A percentile compares a stretch with the other conserved stretches of the same genome.
phyloP scores from a whole-genome alignment of 2,888 invertebrate species.

The Altica lythri region DNA sequence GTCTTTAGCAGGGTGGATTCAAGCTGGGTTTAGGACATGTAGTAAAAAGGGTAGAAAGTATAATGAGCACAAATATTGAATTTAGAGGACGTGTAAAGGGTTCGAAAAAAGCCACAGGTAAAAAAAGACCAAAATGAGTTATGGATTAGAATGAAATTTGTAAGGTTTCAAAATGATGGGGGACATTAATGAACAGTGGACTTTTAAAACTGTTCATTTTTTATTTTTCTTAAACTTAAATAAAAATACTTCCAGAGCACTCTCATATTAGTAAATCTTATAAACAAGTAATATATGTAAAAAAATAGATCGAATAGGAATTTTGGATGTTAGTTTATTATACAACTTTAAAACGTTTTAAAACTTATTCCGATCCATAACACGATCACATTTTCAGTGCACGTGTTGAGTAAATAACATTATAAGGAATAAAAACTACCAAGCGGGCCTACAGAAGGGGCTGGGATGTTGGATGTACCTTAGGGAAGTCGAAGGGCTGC shows the following conservation, averaged over 20 bases:
- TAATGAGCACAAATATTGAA: slow-evolving; percentile 24
- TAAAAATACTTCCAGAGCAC: too few relatives aligned
- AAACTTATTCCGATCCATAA: too few relatives aligned
- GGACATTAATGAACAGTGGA: too few relatives aligned
- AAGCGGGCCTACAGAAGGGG: slow-evolving; percentile 24
- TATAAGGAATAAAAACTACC: slow-evolving; percentile 26
- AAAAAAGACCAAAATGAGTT: neutral
- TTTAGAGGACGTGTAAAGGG: slow-evolving; percentile 18
- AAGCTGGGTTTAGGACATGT: slow-evolving; percentile 13
- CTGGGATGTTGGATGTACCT: slow-evolving; percentile 26
- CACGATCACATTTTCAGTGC: slow-evolving; percentile 24
- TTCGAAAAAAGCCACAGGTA: slow-evolving; percentile 16
- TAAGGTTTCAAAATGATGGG: too few relatives aligned
- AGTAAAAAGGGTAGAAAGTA: slow-evolving; percentile 20
- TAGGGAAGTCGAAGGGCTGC: slow-evolving; percentile 31
- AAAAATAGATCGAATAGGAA: too few relatives aligned
- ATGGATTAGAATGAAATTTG: neutral
- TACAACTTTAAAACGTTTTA: too few relatives aligned
- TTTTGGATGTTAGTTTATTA: too few relatives aligned
- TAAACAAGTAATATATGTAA: too few relatives aligned
- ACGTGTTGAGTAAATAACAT: slow-evolving; percentile 35
- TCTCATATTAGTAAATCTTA: too few relatives aligned
- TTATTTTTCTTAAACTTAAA: too few relatives aligned
- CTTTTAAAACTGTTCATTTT: too few relatives aligned
- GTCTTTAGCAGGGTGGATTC: slow-evolving; percentile 14